Evolutionary conservation across 2,888 invertebrate species (phyloP).

Genomic region (Agrochola circellaris): DNA sequence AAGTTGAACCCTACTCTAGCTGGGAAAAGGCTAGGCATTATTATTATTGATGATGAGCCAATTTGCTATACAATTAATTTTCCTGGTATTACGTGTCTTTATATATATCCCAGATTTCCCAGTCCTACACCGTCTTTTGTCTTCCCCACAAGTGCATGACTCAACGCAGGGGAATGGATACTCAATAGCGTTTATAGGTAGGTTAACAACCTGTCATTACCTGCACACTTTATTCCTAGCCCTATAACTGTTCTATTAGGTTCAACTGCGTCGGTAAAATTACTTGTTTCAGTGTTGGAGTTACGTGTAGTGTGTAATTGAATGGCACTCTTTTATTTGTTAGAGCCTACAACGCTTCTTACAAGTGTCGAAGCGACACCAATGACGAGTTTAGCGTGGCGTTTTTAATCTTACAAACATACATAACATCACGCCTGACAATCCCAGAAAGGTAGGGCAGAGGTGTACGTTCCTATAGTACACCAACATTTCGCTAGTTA

Average conservation of each 20-base stretch:
- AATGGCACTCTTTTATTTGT: slow-evolving; percentile 13
- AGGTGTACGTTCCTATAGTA: too few species aligned
- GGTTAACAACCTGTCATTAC: slow-evolving; percentile 39
- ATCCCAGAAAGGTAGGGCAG: too few species aligned
- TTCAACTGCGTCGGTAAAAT: slow-evolving; percentile 13
- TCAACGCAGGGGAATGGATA: slow-evolving; percentile 50
- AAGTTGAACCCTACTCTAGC: too few species aligned
- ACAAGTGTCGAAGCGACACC: neutral
- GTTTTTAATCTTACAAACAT: neutral
- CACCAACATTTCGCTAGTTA: too few species aligned
- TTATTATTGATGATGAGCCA: too few species aligned
- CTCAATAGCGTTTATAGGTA: slow-evolving; percentile 43
- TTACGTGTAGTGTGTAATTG: slow-evolving; percentile 31
- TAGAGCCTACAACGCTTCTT: neutral
- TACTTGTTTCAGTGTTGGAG: slow-evolving; percentile 20
- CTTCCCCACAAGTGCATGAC: slow-evolving; percentile 38
- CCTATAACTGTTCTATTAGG: neutral
- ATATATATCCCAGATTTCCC: neutral
- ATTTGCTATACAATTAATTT: neutral
- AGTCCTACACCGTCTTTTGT: slow-evolving; percentile 32
- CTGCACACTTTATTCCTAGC: slow-evolving; percentile 24
- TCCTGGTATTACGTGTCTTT: neutral
- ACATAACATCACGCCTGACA: too few species aligned
- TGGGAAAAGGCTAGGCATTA: too few species aligned
- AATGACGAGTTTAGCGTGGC: neutral